These are phyloP conservation scores for Ganaspis sp. DNA, from an alignment of 1,140 invertebrate species.

Conservation along the genomic window DNA sequence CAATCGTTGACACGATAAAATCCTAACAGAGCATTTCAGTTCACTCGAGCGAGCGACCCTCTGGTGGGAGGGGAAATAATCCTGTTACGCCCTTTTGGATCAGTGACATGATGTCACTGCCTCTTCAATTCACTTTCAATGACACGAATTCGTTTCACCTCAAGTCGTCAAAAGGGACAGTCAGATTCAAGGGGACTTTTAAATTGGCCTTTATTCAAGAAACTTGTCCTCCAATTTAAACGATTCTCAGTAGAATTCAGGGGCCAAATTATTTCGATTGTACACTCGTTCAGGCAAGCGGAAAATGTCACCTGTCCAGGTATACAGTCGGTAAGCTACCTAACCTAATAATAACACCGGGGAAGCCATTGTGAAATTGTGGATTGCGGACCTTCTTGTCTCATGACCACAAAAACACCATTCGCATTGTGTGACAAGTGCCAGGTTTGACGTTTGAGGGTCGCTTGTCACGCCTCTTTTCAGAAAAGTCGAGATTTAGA, in stretches of 20 bases:
- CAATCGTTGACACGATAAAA: conserved; percentile 34
- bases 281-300: conserved; percentile 36
- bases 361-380: conserved; percentile 41
- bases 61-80: conserved; percentile 34
- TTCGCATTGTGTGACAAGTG: conserved; percentile 54
- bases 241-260: background rate
- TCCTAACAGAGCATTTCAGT: background rate
- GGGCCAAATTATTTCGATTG: background rate
- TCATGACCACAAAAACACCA: conserved; percentile 50
- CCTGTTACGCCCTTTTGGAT: conserved; percentile 42
- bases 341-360: conserved; percentile 43
- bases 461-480: conserved; percentile 51
- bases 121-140: conserved; percentile 11
- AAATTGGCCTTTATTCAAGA: conserved; percentile 27
- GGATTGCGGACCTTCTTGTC: conserved; percentile 41
- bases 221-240: background rate
- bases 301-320: conserved; percentile 48
- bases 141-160: conserved; percentile 21
- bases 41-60: conserved; percentile 1
- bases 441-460: conserved; percentile 45
- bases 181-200: conserved; percentile 42
- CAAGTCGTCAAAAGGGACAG: conserved; percentile 38
- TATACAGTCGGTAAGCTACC: conserved; percentile 37
- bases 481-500: conserved; percentile 42
- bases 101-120: conserved; percentile 39